Base-by-base conservation (phyloP, 2,113 vertebrate genomes). In the Pyrgilauda ruficollis region DNA sequence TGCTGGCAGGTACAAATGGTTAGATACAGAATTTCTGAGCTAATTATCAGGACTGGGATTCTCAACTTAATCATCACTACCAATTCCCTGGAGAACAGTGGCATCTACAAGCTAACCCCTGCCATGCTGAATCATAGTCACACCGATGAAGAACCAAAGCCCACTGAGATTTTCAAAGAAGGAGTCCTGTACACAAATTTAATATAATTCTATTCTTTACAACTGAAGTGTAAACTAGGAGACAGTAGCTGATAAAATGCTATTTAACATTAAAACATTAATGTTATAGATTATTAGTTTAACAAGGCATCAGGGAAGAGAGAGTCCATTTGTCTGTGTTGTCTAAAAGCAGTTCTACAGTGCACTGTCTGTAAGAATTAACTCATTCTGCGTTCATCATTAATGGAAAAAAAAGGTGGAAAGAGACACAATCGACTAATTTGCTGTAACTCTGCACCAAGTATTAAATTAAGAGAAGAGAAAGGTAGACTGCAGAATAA, bases 1-100 rank as follows among this genome's bases (percentile, higher is more conserved):
- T 97, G 87, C 94, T 97, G 93, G 91, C 86, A 96, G 90, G 78
- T 96, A 94, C 87, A 95, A 97, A 98, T 98, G 95, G 97, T 97
- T 97, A 97, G 63, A 97, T 98, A 97, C 96, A 97, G 98, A 98
- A 97, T 98, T 97, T 98, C 98, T 94, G 87, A 98, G 97, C 97
- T 98, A 98, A 98, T 98, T 98, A 98, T 97, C 97, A 96, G 97
- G 95, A 95, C 90, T 98, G 96, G 92, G 97, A 98, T 98, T 98
- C 97, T 98, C 97, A 97, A 96, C 95, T 98, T 98, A 98, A 98
- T 98, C 97, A 98, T 98, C 96, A 97, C 96, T 92, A 94, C 87
- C 53, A 78, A 84, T 90, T 97, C 97, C 97, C 98, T 64, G 80
- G 96, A 97, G 98, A 97, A 94, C 75, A 80, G 96, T 58, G 74